Base-by-base conservation (phyloP, 2,113 vertebrate genomes). In the Colinus virginianus region DNA sequence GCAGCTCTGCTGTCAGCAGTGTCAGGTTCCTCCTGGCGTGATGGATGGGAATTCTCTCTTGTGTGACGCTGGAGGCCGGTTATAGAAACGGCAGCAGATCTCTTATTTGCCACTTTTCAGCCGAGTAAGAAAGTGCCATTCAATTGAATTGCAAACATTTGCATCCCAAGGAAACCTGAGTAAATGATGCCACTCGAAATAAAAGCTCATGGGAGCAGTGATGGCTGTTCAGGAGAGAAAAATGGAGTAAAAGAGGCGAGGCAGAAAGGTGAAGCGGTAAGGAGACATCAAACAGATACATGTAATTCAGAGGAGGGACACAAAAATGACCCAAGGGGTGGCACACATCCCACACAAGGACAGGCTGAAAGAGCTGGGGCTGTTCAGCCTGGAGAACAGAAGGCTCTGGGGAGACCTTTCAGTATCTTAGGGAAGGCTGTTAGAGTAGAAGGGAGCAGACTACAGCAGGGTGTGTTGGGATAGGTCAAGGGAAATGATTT, bases 161-260 rank as follows among this genome's bases (percentile, higher is more conserved):
- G 34, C 38, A 34, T 90, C 77, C 51, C 38, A 21, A 55, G 90
- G 67, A 71, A 81, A 49, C 22, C 30, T 0, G 0, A 28, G 21
- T 48, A 67, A 74, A 49, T 0, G 0, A 30, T 1, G 2, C n/a
- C 18, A 67, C 38, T 61, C 34, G 34, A 38, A 94, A 55, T 0
- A 0, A 8, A 62, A 82, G 8, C 49, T 82, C 32, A 14, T 2
- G 0, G 32, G 16, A 84, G 20, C 11, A 23, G 45, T 20, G 21
- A 63, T 51, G 6, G 34, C 45, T 85, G 1, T 40, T 64, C 21
- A 42, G 67, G 53, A 87, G 15, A 58, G 15, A 88, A 75, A 72
- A n/a, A 43, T 8, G 20, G 34, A 84, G 21, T 4, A 19, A 77
- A 88, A 86, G 40, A 1, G 11, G 43, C 8, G 43, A 86, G 36